These are phyloP conservation scores for Coryphaenoides rupestris DNA, from an alignment of 2,113 vertebrate genomes.

Conservation along the genomic window DNA sequence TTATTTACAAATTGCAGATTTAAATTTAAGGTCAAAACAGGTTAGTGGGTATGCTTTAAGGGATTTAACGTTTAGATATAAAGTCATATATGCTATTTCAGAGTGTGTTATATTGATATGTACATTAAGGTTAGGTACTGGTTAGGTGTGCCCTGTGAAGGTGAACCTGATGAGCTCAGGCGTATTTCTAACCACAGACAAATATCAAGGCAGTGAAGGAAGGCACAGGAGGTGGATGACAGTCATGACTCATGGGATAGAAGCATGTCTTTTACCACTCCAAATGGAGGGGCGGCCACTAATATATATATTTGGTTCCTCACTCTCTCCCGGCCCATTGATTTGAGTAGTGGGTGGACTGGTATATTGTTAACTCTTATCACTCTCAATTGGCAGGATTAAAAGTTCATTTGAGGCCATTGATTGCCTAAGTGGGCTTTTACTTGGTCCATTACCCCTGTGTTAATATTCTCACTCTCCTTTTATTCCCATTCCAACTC, in stretches of 20 bases:
- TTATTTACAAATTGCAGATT: too few relatives aligned
- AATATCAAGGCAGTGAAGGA: too few relatives aligned
- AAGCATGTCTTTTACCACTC: neutral
- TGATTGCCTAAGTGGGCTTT: slow-evolving; percentile 52
- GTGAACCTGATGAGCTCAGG: too few relatives aligned
- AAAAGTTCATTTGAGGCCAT: slow-evolving; percentile 51
- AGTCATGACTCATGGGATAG: neutral
- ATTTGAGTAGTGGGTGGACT: slow-evolving; percentile 22
- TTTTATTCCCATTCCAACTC: neutral
- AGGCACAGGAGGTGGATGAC: neutral
- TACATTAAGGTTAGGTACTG: too few relatives aligned
- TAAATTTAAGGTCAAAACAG: too few relatives aligned
- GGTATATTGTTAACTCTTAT: slow-evolving; percentile 27
- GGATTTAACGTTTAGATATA: too few relatives aligned
- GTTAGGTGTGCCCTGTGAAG: too few relatives aligned
- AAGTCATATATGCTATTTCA: too few relatives aligned
- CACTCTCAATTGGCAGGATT: slow-evolving; percentile 44
- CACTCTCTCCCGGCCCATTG: slow-evolving; percentile 4
- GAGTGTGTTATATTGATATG: too few relatives aligned
- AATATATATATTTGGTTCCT: neutral
- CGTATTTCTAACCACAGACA: too few relatives aligned
- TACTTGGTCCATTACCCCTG: slow-evolving; percentile 51
- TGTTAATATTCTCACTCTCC: slow-evolving; percentile 35
- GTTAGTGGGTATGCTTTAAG: too few relatives aligned
- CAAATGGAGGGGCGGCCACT: neutral